phyloP scores from a whole-genome alignment of 1,140 invertebrate genomes.

The Thrips palmi region DNA sequence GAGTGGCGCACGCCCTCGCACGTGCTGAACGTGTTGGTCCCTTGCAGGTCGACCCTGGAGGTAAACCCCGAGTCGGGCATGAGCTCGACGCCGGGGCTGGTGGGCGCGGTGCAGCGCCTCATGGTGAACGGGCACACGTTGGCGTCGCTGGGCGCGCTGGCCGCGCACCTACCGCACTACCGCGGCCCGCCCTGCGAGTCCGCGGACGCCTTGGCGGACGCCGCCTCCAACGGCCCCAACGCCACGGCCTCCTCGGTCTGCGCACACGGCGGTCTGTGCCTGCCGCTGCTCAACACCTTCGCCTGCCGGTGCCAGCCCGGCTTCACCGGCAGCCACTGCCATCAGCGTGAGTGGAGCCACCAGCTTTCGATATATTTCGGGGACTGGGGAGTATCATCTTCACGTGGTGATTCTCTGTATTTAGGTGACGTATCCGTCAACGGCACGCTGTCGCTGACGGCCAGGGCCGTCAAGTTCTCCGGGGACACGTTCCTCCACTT shows the following conservation, averaged over 20 bases:
- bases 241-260: slow-evolving; percentile 23
- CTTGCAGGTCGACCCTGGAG: slow-evolving; percentile 41
- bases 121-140: slow-evolving; percentile 56
- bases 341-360: slow-evolving; percentile 37
- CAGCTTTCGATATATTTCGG: slow-evolving; percentile 3
- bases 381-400: slow-evolving; percentile 2
- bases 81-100: slow-evolving; percentile 50
- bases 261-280: slow-evolving; percentile 53
- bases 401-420: neutral
- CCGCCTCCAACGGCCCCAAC: slow-evolving; percentile 12
- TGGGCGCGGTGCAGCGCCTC: slow-evolving; percentile 68
- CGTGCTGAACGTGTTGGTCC: slow-evolving; percentile 9
- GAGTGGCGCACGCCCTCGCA: neutral
- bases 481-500: no score
- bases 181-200: no score
- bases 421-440: slow-evolving; percentile 5
- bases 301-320: slow-evolving; percentile 46
- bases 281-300: slow-evolving; percentile 49
- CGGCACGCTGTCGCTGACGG: slow-evolving; percentile 23
- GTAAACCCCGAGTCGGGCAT: slow-evolving; percentile 54
- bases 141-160: slow-evolving; percentile 28
- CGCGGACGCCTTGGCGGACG: slow-evolving; percentile 18
- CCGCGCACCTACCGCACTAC: slow-evolving; percentile 16
- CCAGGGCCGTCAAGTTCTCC: slow-evolving; percentile 25
- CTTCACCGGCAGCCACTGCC: slow-evolving; percentile 49